A percentile compares a stretch with the other conserved stretches of the same genome.
Conservation (phyloP, 2,888 invertebrate genomes). For the Microchrysa polita region DNA sequence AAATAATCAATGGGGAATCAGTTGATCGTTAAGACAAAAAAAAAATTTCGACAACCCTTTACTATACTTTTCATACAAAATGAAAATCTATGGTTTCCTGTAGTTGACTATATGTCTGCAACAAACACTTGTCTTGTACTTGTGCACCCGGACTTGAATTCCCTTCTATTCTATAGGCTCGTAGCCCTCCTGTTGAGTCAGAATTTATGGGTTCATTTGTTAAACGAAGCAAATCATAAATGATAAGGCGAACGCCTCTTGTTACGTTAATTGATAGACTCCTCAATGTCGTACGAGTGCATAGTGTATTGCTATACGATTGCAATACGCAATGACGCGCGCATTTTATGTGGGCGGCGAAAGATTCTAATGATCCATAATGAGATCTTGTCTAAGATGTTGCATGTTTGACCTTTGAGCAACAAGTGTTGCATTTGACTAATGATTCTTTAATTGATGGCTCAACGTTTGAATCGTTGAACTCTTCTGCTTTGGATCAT, state of each 20-base stretch:
- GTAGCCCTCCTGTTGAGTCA: constrained; percentile 3
- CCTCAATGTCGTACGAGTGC: constrained; percentile 13
- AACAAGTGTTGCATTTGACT: constrained; percentile 37
- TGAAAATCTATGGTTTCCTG: constrained; percentile 36
- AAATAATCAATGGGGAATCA: no score
- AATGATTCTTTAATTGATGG: constrained; percentile 28
- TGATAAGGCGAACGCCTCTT: constrained; percentile 27
- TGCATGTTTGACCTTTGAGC: constrained; percentile 10
- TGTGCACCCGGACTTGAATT: background rate
- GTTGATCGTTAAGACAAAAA: background rate
- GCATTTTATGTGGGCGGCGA: constrained; percentile 22
- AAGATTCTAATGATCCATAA: constrained; percentile 38
- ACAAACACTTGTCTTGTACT: background rate
- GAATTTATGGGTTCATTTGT: constrained; percentile 37
- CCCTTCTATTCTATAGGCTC: background rate
- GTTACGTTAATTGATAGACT: constrained; percentile 39
- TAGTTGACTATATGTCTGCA: background rate
- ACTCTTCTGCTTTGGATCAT: background rate
- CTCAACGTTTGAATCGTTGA: constrained; percentile 18
- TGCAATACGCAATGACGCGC: no score
- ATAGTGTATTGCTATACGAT: constrained; percentile 3
- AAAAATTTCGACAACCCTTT: constrained; percentile 21
- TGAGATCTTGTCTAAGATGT: constrained; percentile 24
- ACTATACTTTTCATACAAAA: background rate
- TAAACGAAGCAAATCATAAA: constrained; percentile 30